phyloP scores from a whole-genome alignment of 2,113 vertebrate species.

The Herpetotheres cachinnans region DNA sequence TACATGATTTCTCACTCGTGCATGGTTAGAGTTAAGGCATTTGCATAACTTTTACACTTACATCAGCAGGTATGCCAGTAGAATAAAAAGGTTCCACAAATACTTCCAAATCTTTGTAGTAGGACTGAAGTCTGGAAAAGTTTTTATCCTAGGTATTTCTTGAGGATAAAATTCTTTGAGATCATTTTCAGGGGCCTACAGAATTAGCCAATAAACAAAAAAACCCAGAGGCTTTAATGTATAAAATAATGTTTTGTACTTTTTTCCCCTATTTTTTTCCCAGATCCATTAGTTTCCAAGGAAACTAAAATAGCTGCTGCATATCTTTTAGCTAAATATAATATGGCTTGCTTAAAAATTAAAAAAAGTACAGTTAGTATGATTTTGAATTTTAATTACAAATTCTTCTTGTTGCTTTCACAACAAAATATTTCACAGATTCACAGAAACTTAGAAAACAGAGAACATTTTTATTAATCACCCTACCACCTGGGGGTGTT shows the following conservation, averaged over 20 bases:
- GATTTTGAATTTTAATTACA: background rate
- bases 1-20: background rate
- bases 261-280: background rate
- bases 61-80: background rate
- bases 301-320: background rate
- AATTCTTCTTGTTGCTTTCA: background rate
- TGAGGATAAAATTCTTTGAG: background rate
- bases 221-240: background rate
- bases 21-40: background rate
- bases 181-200: background rate
- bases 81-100: background rate
- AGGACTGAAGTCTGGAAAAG: background rate
- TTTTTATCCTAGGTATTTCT: background rate
- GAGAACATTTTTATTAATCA: background rate
- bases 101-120: background rate
- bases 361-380: background rate
- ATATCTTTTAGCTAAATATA: background rate
- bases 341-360: background rate
- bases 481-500: accelerated
- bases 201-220: background rate
- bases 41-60: background rate
- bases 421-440: background rate
- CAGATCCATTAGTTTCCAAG: background rate
- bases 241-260: background rate
- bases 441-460: background rate